Evolutionary conservation across 2,113 vertebrate genomes (phyloP).

Genomic region (Salminus brasiliensis): DNA sequence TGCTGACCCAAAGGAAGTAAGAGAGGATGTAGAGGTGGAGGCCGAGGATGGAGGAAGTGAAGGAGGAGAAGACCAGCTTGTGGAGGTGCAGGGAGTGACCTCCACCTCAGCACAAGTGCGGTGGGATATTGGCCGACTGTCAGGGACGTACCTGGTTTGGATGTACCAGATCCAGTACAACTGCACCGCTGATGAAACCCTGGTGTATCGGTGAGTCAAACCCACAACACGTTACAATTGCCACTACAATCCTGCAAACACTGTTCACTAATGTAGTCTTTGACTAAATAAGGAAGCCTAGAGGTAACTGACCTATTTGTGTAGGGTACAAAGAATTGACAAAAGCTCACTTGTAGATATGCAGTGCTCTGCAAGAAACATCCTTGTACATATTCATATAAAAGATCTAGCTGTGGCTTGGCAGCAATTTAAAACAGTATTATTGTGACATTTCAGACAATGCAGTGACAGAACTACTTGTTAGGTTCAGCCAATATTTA

Average conservation of each 20-base stretch:
- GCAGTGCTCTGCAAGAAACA: neutral
- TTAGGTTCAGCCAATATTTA: neutral
- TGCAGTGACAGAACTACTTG: neutral
- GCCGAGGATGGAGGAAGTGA: slow-evolving; percentile 36
- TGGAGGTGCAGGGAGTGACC: slow-evolving; percentile 84
- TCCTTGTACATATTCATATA: neutral
- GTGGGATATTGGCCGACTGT: slow-evolving; percentile 80
- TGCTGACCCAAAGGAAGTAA: slow-evolving; percentile 43
- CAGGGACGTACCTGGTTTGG: slow-evolving; percentile 73
- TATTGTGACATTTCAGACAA: neutral
- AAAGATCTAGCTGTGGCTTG: neutral
- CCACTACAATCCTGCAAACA: neutral
- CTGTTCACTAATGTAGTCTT: no score
- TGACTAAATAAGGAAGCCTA: neutral
- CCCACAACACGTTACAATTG: neutral
- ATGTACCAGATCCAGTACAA: slow-evolving; percentile 85
- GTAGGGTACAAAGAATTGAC: neutral
- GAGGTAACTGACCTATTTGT: neutral
- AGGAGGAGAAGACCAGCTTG: slow-evolving; percentile 56
- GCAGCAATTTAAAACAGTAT: neutral
- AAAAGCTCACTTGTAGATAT: neutral
- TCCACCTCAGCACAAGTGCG: slow-evolving; percentile 85
- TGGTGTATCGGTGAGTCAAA: slow-evolving; percentile 78
- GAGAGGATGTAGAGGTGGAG: slow-evolving; percentile 55
- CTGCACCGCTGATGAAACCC: slow-evolving; percentile 73